Evolutionary conservation across 2,888 invertebrate genomes (phyloP), one percentile per base, ranked within the genome.

Genomic region (Lasioglossum malachurum): DNA sequence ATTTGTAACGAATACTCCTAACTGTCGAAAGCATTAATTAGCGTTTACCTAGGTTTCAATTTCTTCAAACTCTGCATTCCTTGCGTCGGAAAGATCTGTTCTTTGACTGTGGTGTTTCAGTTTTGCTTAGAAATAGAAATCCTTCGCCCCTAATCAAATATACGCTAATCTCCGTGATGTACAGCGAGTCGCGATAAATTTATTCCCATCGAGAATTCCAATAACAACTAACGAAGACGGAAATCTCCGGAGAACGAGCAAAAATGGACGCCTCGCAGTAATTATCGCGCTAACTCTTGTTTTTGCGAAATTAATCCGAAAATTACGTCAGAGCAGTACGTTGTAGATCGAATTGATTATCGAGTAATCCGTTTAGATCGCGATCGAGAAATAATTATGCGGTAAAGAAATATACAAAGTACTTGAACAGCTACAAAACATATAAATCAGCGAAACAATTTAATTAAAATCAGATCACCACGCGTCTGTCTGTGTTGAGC

Each of bases 91-190:
- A 44, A 44, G 14, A 44, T 14, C 14, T 44, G 44, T 44, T 44
- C 44, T 44, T 44, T 14, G 44, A 44, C 44, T 44, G 44, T 44
- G 44, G 14, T 14, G 4, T 14, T 14, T 44, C 4, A 14, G 12
- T 19, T 19, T 49, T 19, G 19, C 1, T 49, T 49, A 2, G 7
- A 2, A 19, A 19, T 23, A 8, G 67, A 67, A 77, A 46, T 23
- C 79, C 73, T 83, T 83, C 75, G 38, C 41, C 23, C 73, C 14
- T 82, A 83, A 89, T 86, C 80, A 78, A 14, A 67, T 19, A 10
- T 67, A 35, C 10, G 44, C n/a, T 1, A 74, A 72, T 72, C 38
- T 38, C 8, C 27, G 19, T 1, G 73, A 77, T 80, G 74, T 57
- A n/a, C 31, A 27, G 12, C 27, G 12, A 60, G 76, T 41, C 31